Conservation (phyloP, 2,113 vertebrate genomes). For the Emydocephalus ijimae region DNA sequence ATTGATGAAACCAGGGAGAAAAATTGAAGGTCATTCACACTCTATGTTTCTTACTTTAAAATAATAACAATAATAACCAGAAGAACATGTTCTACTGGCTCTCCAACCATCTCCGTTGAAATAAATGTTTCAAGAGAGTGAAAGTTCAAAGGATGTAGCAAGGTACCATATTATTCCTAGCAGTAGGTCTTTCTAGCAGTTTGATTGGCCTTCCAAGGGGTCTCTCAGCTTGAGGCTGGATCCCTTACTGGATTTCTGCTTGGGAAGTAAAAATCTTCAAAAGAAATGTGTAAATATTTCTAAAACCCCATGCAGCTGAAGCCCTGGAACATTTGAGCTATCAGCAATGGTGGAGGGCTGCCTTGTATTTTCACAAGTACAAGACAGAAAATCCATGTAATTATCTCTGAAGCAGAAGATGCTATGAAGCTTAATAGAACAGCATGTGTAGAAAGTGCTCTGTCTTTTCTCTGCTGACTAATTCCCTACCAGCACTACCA, state of each 20-base stretch:
- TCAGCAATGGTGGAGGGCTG: slow-evolving; percentile 83
- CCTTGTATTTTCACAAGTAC: slow-evolving; percentile 96
- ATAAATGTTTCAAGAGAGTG: not conserved
- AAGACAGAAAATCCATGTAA: slow-evolving; percentile 99
- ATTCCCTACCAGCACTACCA: slow-evolving; percentile 61
- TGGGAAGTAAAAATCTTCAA: slow-evolving; percentile 62
- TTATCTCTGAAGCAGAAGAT: slow-evolving; percentile 98
- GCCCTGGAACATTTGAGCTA: slow-evolving; percentile 84
- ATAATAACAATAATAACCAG: not conserved
- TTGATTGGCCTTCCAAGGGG: slow-evolving; percentile 14
- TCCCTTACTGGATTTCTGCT: slow-evolving; percentile 35
- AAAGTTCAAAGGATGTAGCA: not conserved
- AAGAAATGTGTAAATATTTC: slow-evolving; percentile 73
- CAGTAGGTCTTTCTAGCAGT: not conserved
- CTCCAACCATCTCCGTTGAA: not conserved
- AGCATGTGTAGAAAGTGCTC: slow-evolving; percentile 87
- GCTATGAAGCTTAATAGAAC: slow-evolving; percentile 87
- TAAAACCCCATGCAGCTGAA: slow-evolving; percentile 73
- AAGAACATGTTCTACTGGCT: not conserved
- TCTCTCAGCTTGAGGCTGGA: slow-evolving; percentile 30
- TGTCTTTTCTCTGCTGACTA: slow-evolving; percentile 81
- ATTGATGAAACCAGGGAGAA: not conserved
- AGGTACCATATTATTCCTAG: not conserved
- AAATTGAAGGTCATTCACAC: not conserved
- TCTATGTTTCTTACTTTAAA: not conserved